phyloP scores from a whole-genome alignment of 2,888 invertebrate genomes.

The Ditylenchus weischeri region DNA sequence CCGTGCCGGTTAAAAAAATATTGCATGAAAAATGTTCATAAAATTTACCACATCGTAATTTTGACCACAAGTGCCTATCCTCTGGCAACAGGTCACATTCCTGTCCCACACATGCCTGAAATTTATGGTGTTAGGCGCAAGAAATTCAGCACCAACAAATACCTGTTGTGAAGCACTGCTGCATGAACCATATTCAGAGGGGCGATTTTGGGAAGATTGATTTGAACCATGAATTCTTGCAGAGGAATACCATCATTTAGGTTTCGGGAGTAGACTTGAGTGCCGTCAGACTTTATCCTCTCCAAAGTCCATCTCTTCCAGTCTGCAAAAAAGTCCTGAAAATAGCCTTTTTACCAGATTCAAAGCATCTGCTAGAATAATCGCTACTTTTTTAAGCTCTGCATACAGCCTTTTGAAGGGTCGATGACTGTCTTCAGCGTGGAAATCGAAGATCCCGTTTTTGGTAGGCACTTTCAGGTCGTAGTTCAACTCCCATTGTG shows the following conservation, averaged over 20 bases:
- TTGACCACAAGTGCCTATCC: constrained; percentile 21
- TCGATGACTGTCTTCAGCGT: constrained; percentile 10
- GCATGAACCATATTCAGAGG: constrained; percentile 13
- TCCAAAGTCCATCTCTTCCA: constrained; percentile 18
- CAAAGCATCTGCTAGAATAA: not conserved
- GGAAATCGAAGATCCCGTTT: constrained; percentile 23
- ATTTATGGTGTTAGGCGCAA: no score
- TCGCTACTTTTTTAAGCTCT: constrained; percentile 10
- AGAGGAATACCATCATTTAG: constrained; percentile 20
- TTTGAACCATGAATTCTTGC: constrained; percentile 15
- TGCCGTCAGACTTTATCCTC: constrained; percentile 22
- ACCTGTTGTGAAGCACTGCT: constrained; percentile 20
- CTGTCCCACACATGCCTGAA: constrained; percentile 21
- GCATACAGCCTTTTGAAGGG: constrained; percentile 10
- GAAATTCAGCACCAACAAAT: not conserved
- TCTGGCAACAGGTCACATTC: constrained; percentile 17
- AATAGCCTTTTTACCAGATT: no score
- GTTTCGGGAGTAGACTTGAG: constrained; percentile 10
- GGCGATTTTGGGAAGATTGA: constrained; percentile 14
- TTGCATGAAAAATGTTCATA: no score
- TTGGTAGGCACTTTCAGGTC: constrained; percentile 16
- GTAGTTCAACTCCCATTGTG: constrained; percentile 15
- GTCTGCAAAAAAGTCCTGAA: not conserved
- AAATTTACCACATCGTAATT: constrained; percentile 19
- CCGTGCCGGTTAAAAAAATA: no score